Base-by-base conservation (phyloP, 2,888 invertebrate genomes). In the Hydraecia micacea region DNA sequence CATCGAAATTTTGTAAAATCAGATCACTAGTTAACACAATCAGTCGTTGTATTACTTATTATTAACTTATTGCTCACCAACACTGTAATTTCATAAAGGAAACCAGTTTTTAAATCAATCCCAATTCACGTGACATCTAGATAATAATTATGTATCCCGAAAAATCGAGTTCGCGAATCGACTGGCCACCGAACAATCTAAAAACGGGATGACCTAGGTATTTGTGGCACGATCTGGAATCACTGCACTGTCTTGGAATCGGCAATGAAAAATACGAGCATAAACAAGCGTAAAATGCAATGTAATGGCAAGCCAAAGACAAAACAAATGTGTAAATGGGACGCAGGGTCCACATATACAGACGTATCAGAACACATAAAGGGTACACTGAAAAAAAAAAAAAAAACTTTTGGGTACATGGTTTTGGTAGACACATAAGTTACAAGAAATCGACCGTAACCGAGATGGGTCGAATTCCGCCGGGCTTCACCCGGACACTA, bases 1-100 rank as follows among this genome's bases (percentile, higher is more conserved):
- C 67, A 80, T 89, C 84, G 89, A 91, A 90, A 88, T 84, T 79
- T 86, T 87, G 8, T 83, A 81, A 88, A 84, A 91, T 88, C 89
- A 89, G 85, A 90, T 88, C 90, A 90, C 88, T 84, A 42, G 87
- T 75, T 85, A 46, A 15, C 15, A 46, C 87, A 88, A 91, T 89
- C 86, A 85, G 80, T 86, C 71, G 55, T 75, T 85, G 85, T 88
- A 88, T 83, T 88, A 21, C 79, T 58, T 84, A 83, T 52, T 84
- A 83, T 83, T 73, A 75, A 39, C 7, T 77, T 84, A 85, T 88
- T 87, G 79, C 13, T 83, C 82, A 75, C 73, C 32, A 81, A 58
- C 70, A 75, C 79, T 84, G 67, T 62, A 80, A 75, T 71, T 74
- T 52, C 9, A 60, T 63, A 66, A 63, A 52, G 36, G 18, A 75